phyloP scores from a whole-genome alignment of 2,888 invertebrate species.

The Chirona hameri region DNA sequence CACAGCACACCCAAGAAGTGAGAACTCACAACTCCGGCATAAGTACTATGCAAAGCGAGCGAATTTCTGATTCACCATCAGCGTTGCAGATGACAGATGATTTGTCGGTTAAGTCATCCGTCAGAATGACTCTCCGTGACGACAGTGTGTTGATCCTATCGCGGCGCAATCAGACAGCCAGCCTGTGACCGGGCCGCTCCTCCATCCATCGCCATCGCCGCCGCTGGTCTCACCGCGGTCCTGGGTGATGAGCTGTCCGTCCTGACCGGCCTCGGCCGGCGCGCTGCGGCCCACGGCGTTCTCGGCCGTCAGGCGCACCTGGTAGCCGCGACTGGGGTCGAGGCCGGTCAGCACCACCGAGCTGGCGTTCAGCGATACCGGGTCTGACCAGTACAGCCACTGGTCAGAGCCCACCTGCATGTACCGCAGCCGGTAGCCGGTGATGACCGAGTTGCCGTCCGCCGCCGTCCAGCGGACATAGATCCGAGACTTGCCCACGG shows the following conservation, averaged over 20 bases:
- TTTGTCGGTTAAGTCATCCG: too few relatives aligned
- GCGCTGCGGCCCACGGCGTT: constrained; percentile 41
- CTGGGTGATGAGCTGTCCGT: background rate
- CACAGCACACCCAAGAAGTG: too few relatives aligned
- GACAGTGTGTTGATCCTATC: too few relatives aligned
- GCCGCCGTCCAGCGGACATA: constrained; percentile 79
- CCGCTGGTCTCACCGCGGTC: constrained; percentile 45
- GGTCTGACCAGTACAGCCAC: background rate
- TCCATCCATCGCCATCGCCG: too few relatives aligned
- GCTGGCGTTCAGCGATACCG: constrained; percentile 23
- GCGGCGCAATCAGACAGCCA: too few relatives aligned
- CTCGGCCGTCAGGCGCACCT: constrained; percentile 40
- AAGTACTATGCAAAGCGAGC: too few relatives aligned
- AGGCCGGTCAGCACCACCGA: constrained; percentile 37
- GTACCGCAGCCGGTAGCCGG: constrained; percentile 48
- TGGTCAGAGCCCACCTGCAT: background rate
- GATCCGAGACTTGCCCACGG: constrained; percentile 69
- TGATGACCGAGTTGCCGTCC: constrained; percentile 67
- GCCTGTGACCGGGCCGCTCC: too few relatives aligned
- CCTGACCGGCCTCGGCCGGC: background rate
- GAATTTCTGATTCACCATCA: too few relatives aligned
- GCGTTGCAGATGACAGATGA: too few relatives aligned
- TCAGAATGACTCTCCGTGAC: too few relatives aligned
- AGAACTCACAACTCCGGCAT: too few relatives aligned
- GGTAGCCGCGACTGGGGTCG: constrained; percentile 40